Percentiles rank a stretch among this genome's conserved stretches.
Conservation (phyloP, 2,113 vertebrate genomes). For the Panthera uncia region DNA sequence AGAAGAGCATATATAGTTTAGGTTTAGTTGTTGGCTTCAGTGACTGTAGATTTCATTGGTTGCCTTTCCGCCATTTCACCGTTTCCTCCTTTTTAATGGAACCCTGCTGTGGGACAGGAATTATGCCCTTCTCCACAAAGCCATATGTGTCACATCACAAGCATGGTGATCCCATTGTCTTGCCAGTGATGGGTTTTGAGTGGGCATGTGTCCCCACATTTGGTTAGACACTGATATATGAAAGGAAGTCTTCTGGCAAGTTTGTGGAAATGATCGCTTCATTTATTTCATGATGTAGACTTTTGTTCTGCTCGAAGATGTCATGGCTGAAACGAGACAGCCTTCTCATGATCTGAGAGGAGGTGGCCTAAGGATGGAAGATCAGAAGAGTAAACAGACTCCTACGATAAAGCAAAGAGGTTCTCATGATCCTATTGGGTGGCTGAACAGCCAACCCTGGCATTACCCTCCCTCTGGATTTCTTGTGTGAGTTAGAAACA, state of each 20-base stretch:
- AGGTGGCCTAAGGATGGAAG: not conserved
- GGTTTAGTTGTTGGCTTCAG: not conserved
- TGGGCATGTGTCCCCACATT: not conserved
- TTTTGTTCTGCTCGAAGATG: not conserved
- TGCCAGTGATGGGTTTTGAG: not conserved
- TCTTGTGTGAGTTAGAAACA: not conserved
- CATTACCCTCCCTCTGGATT: not conserved
- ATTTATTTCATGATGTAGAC: not conserved
- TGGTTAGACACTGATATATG: not conserved
- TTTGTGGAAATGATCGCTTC: not conserved
- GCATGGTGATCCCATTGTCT: not conserved
- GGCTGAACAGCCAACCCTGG: not conserved
- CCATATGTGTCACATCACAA: not conserved
- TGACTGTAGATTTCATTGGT: not conserved
- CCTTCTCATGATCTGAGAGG: not conserved
- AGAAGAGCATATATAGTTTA: not conserved
- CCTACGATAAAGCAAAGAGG: not conserved
- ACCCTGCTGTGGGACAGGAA: not conserved
- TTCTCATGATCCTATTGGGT: not conserved
- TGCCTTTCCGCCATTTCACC: not conserved
- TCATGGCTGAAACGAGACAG: not conserved
- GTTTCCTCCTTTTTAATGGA: not conserved
- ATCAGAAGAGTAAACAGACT: not conserved
- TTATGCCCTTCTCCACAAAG: not conserved
- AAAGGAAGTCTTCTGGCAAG: not conserved